Evolutionary conservation across 2,888 invertebrate genomes (phyloP), one percentile per base, ranked within the genome.

Genomic region (Mimas tiliae): DNA sequence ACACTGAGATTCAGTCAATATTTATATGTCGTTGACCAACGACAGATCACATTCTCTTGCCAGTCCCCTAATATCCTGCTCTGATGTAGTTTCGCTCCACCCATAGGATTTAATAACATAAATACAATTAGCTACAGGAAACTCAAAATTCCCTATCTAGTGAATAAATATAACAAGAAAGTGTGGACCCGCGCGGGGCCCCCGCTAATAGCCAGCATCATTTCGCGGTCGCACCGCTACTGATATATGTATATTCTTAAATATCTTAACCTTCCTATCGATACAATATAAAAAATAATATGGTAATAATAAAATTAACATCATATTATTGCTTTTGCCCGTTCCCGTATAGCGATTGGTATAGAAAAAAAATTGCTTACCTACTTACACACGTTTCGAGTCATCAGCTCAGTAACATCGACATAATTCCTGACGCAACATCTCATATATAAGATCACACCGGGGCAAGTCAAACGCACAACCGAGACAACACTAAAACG

Each of bases 281-380:
- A 89, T 92, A 91, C 84, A 90, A 91, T 91, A 91, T 91, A 91
- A 91, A 91, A 92, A 93, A 93, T 93, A 93, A 93, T 93, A 93
- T 93, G 93, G 93, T 93, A 93, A 93, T 93, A 89, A 92, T 93
- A 88, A 91, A 93, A 93, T 91, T 93, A 93, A 93, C 91, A 90
- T 93, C 91, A 93, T 93, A 93, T 93, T 93, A 93, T 93, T 93
- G 93, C 93, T 93, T 93, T 91, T 92, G 93, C 93, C 93, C 93
- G 93, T 93, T 93, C 93, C 93, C 93, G 93, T 93, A 93, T 92
- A 93, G 93, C 93, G 91, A 93, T 93, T 91, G 93, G 93, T 93
- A 93, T 91, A 92, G 91, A 93, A 91, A 90, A 86, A 89, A 89
- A 91, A 85, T 88, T 86, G 91, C 90, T 91, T 91, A 92, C 86